phyloP scores from a whole-genome alignment of 2,888 invertebrate genomes.

The Steinernema scapterisci region DNA sequence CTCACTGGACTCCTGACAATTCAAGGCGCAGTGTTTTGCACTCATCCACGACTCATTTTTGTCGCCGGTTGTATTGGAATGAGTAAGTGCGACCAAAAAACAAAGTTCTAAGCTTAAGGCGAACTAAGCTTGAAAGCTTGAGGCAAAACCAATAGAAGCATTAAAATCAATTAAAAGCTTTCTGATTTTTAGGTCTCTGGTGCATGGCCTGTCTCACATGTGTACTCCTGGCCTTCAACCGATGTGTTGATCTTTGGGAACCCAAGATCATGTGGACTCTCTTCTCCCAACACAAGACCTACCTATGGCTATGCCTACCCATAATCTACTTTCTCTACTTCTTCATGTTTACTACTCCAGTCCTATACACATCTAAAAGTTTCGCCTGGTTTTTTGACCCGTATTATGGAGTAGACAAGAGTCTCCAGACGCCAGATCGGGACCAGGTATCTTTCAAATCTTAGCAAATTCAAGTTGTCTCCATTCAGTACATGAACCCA shows the following conservation, averaged over 20 bases:
- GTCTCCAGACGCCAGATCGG: not conserved
- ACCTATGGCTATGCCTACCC: not conserved
- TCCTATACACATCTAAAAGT: conserved; percentile 4
- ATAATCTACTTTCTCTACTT: not conserved
- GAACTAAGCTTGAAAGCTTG: no score
- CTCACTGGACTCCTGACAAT: conserved; percentile 34
- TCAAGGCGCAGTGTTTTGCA: conserved; percentile 34
- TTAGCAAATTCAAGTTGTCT: not conserved
- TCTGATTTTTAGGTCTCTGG: conserved; percentile 32
- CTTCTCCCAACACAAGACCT: not conserved
- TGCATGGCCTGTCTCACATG: conserved; percentile 23
- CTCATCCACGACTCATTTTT: conserved; percentile 28
- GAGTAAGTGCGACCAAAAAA: not conserved
- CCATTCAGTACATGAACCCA: conserved; percentile 7
- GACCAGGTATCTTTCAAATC: conserved; percentile 8
- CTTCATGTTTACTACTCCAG: conserved; percentile 2
- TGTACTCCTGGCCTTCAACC: conserved; percentile 27
- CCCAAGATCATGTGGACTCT: conserved; percentile 6
- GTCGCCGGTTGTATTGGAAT: conserved; percentile 10
- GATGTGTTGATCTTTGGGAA: conserved; percentile 10
- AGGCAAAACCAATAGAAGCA: no score
- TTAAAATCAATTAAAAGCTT: no score
- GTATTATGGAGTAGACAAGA: conserved; percentile 14
- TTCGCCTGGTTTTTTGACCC: conserved; percentile 35
- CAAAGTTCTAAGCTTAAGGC: not conserved